Conservation (phyloP, 64 coral and sea anemone genomes). For the Actinia equina region DNA sequence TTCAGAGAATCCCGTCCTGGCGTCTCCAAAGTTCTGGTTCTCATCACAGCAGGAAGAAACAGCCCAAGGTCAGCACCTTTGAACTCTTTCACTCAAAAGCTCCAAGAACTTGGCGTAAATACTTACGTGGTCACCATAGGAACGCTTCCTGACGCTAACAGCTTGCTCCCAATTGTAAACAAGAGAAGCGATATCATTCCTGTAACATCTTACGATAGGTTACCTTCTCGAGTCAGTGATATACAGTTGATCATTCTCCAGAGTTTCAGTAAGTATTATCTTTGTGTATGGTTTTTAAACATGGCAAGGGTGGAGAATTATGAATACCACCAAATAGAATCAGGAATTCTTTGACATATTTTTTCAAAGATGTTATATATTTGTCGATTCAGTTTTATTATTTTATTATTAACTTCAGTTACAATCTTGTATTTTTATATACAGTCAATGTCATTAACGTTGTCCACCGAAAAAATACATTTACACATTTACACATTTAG, state of each 20-base stretch:
- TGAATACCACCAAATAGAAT: too few relatives aligned
- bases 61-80: neutral
- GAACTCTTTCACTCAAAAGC: neutral
- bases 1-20: constrained; percentile 22
- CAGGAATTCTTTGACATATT: too few relatives aligned
- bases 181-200: neutral
- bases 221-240: neutral
- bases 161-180: neutral
- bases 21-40: constrained; percentile 34
- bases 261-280: neutral
- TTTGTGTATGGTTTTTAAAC: neutral
- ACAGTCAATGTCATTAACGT: too few relatives aligned
- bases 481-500: too few relatives aligned
- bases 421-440: too few relatives aligned
- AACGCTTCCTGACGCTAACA: neutral
- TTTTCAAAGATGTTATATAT: too few relatives aligned
- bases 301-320: neutral
- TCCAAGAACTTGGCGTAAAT: neutral
- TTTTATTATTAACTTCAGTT: too few relatives aligned
- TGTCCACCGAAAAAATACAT: too few relatives aligned
- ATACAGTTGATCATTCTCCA: neutral
- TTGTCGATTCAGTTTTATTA: too few relatives aligned
- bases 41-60: constrained; percentile 50
- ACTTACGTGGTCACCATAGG: constrained; percentile 26
- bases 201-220: constrained; percentile 9